A percentile compares a stretch with the other conserved stretches of the same genome.
Conservation (phyloP, 2,113 vertebrate species). For the Nyctibius bracteatus region DNA sequence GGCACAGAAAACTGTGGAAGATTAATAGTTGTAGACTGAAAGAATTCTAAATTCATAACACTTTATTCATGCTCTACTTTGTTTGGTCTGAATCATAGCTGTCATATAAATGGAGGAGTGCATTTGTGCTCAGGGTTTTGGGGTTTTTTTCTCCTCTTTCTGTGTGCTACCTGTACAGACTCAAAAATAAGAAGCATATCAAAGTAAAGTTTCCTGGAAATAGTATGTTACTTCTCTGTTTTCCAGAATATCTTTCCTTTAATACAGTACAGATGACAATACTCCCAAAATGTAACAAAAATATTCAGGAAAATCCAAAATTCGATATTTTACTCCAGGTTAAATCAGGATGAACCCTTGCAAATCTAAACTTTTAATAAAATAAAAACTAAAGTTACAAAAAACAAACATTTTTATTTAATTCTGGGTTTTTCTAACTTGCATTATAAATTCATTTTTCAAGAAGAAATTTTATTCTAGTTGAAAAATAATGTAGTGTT, state of each 20-base stretch:
- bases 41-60: slow-evolving; percentile 59
- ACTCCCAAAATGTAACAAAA: neutral
- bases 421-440: neutral
- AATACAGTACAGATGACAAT: neutral
- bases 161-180: neutral
- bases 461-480: neutral
- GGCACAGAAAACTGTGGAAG: slow-evolving; percentile 64
- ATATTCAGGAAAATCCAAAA: neutral
- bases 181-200: neutral
- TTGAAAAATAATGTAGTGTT: neutral
- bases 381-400: neutral
- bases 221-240: neutral
- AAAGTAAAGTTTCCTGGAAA: neutral
- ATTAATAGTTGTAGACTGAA: slow-evolving; percentile 69
- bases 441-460: neutral
- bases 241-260: neutral
- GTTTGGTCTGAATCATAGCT: neutral
- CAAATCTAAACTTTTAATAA: neutral
- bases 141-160: neutral
- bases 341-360: neutral
- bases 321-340: neutral
- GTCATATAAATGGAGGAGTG: neutral
- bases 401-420: neutral
- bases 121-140: neutral
- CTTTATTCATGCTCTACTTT: slow-evolving; percentile 48